Conservation (phyloP, 2,113 vertebrate genomes). For the Odocoileus hemionus region DNA sequence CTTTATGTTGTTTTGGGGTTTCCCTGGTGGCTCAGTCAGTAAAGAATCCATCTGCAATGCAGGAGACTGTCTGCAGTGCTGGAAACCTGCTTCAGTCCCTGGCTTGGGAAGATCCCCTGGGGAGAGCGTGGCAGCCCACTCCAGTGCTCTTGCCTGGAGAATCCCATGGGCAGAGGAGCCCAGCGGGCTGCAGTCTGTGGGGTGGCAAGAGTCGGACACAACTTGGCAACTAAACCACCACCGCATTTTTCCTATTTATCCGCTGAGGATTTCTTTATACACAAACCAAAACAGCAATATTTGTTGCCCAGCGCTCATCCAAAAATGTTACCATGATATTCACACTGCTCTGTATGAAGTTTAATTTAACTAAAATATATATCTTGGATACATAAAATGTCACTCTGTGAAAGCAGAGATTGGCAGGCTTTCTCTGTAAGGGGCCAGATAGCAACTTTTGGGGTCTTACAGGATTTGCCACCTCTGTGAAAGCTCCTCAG, state of each 20-base stretch:
- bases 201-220: rapidly evolving
- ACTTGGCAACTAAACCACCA: neutral
- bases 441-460: neutral
- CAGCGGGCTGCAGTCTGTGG: rapidly evolving
- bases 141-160: neutral
- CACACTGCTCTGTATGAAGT: neutral
- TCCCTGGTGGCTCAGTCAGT: too few relatives aligned
- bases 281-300: neutral
- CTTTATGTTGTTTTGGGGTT: neutral
- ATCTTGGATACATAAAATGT: neutral
- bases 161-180: neutral
- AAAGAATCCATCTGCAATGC: too few relatives aligned
- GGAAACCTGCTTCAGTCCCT: too few relatives aligned
- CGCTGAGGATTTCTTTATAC: neutral
- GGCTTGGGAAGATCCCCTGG: neutral
- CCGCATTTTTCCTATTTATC: neutral
- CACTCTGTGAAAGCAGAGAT: neutral
- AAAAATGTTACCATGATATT: neutral
- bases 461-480: neutral
- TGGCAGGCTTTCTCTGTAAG: neutral
- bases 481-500: neutral
- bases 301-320: neutral
- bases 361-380: neutral
- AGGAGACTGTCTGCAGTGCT: too few relatives aligned
- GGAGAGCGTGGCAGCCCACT: neutral